Base-by-base conservation (phyloP, 2,113 vertebrate species). In the Nymphicus hollandicus region DNA sequence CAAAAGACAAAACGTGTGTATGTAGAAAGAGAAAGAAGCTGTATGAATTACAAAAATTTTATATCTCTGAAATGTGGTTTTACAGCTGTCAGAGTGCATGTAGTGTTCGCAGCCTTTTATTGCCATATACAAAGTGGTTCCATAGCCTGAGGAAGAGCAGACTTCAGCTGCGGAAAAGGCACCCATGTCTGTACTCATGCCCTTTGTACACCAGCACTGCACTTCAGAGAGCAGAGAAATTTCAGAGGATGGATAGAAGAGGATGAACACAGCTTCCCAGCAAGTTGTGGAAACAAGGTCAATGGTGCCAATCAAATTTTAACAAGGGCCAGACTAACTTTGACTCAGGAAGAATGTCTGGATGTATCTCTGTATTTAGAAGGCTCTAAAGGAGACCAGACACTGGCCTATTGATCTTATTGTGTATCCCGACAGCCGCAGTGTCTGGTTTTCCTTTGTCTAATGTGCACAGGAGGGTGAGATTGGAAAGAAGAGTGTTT, bases 51-150 rank as follows among this genome's bases (percentile, higher is more conserved):
- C 4, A 0, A 95, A 79, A 86, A 86, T 63, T 11, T 44, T 39
- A 1, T 73, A 6, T 84, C n/a, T 84, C 81, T 91, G 86, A 91
- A 89, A 93, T 91, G 47, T 47, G 66, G 49, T 82, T 95, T 94
- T 88, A 79, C 82, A 88, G 77, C 69, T 97, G 88, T 91, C 91
- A 93, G 90, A 82, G 24, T 53, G 81, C 49, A 81, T 89, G 86
- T 29, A 85, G 50, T 50, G 13, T 95, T 79, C 88, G 46, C 64
- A 81, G 64, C 53, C 64, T 86, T 16, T 91, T 81, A 88, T 50
- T 95, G 72, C 50, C 4, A 3, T 52, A 25, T 41, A 92, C 0
- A 0, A 89, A 92, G 43, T 74, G 33, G 83, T 95, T 93, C 55
- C 47, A 46, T 53, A 81, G 94, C 96, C 95, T 68, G 28, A 64